Evolutionary conservation across 2,113 vertebrate genomes (phyloP).

Genomic region (Ictalurus punctatus): DNA sequence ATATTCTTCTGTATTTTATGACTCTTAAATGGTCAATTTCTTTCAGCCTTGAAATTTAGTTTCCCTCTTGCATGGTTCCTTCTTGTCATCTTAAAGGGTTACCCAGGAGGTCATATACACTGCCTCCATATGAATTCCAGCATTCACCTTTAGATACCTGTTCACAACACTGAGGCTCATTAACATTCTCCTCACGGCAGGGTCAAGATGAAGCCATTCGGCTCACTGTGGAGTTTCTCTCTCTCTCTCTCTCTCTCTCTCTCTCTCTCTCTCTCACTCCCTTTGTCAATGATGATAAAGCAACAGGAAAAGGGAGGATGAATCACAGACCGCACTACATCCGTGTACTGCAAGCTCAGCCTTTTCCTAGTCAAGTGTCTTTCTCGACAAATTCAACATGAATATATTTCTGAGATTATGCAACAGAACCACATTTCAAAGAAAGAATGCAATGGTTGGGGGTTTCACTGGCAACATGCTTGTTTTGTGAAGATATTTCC

Average conservation of each 20-base stretch:
- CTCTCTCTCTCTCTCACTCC: constrained; percentile 2
- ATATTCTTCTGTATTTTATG: neutral
- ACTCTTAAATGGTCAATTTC: neutral
- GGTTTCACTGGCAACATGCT: neutral
- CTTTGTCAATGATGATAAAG: constrained; percentile 7
- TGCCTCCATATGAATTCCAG: neutral
- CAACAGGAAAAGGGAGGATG: neutral
- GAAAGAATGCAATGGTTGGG: neutral
- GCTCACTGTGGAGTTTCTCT: constrained; percentile 16
- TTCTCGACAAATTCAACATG: neutral
- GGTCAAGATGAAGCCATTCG: constrained; percentile 13
- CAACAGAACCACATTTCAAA: neutral
- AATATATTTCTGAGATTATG: neutral
- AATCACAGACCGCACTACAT: neutral
- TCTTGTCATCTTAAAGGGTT: neutral
- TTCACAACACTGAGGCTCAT: constrained; percentile 21
- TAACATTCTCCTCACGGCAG: constrained; percentile 38
- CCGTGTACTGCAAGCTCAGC: constrained; percentile 2
- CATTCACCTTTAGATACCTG: constrained; percentile 23
- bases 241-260: constrained; percentile 12
- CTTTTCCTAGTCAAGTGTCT: neutral
- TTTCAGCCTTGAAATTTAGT: neutral
- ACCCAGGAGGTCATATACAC: neutral
- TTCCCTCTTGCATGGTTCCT: neutral
- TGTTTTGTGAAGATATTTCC: neutral